A percentile compares a stretch with the other conserved stretches of the same genome.
phyloP scores from a whole-genome alignment of 2,888 invertebrate species.

The Epinotia bilunana region DNA sequence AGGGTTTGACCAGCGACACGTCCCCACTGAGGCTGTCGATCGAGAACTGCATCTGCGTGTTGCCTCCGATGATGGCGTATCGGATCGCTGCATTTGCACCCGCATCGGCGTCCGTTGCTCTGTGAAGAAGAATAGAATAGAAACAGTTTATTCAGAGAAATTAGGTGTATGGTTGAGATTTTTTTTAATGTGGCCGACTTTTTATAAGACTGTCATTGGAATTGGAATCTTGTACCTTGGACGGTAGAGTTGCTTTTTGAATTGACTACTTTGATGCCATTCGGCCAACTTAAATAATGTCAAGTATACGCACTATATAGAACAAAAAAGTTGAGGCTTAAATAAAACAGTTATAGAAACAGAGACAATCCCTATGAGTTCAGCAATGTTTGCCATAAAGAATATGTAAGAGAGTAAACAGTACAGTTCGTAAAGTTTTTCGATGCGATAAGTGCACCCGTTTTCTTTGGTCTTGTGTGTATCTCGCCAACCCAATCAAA shows the following conservation, averaged over 20 bases:
- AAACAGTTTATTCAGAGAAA: background rate
- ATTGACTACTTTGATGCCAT: too few relatives aligned
- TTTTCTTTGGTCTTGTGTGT: background rate
- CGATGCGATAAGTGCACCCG: background rate
- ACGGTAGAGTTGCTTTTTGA: too few relatives aligned
- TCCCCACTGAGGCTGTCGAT: slow-evolving; percentile 97
- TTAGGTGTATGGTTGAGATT: too few relatives aligned
- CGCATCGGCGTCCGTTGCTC: slow-evolving; percentile 96
- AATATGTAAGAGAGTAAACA: background rate
- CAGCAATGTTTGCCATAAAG: too few relatives aligned
- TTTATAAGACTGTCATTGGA: too few relatives aligned
- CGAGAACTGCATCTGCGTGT: slow-evolving; percentile 96
- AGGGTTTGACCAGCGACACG: slow-evolving; percentile 92
- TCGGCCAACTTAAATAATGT: too few relatives aligned
- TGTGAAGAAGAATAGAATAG: slow-evolving; percentile 54
- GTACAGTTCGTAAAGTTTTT: background rate
- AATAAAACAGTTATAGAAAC: too few relatives aligned
- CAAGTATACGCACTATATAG: too few relatives aligned
- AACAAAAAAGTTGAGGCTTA: too few relatives aligned
- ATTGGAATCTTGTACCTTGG: too few relatives aligned
- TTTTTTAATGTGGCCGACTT: too few relatives aligned
- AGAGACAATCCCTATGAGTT: too few relatives aligned
- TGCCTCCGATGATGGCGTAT: slow-evolving; percentile 98
- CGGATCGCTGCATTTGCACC: slow-evolving; percentile 97
- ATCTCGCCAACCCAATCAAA: background rate